Evolutionary conservation across 2,797 vertebrate genomes (phyloP), one percentile per base, ranked within the genome.

Genomic region (Anguilla anguilla): DNA sequence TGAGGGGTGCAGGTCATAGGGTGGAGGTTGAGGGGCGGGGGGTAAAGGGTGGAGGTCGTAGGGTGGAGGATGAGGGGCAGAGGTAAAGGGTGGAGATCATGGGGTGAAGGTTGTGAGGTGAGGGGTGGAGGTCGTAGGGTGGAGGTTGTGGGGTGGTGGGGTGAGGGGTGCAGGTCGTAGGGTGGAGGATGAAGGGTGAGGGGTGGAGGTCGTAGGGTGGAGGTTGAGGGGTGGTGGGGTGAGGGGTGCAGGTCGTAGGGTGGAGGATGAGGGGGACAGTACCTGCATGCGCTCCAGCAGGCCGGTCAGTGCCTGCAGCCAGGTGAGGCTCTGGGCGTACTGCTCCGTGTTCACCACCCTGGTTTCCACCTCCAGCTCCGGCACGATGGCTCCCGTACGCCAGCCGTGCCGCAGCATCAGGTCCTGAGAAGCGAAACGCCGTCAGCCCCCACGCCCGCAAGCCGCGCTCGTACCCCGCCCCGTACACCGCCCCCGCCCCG

Each of bases 251-350:
- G 5, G 6, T 9, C 69, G 64, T 13, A 35, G 46, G 46, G 25
- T 86, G 81, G 22, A 74, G 72, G 86, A 39, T 43, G 77, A 39
- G 2, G 59, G 85, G 39, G 64, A 1, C 15, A 88, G 91, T 86
- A 97, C 97, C 96, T 97, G 97, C 82, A 97, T 94, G n/a, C 95
- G 96, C 86, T 97, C 97, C 94, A 97, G 90, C 59, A 97, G 93
- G 17, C 97, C 97, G 0, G 97, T 97, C 51, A 97, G 95, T 5
- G 97, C 97, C 92, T 97, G 97, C 17, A 97, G 94, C 97, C 97
- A 97, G 39, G 97, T 97, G 89, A 97, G 96, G 84, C 93, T 96
- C 92, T 96, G 92, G 0, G 96, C 93, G 2, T 97, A 97, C 57
- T 95, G 95, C 31, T 96, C 91, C 0, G 96, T 97, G 92, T 97